phyloP scores from a whole-genome alignment of 2,888 invertebrate species.

The Synergus japonicus region DNA sequence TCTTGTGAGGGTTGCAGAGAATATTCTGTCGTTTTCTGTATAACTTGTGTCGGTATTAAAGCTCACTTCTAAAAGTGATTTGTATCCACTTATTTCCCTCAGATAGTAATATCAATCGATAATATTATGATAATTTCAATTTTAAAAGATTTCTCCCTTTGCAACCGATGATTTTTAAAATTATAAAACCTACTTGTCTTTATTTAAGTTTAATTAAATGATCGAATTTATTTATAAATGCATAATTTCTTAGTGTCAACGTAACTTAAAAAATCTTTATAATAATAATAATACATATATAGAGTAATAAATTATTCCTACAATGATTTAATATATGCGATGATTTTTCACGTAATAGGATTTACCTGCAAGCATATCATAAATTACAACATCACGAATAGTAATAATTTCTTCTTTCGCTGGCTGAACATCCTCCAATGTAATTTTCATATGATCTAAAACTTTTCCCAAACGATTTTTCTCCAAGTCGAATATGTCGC shows the following conservation, averaged over 20 bases:
- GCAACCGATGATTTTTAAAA: too few species aligned
- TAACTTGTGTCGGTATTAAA: too few species aligned
- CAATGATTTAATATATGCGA: constrained; percentile 24
- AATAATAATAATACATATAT: neutral
- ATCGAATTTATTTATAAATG: too few species aligned
- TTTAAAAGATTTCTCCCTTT: too few species aligned
- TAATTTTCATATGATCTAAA: constrained; percentile 58
- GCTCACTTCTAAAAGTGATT: neutral
- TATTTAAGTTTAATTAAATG: too few species aligned
- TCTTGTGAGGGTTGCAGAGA: neutral
- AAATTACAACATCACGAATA: constrained; percentile 49
- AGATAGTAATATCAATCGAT: neutral
- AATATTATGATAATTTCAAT: too few species aligned
- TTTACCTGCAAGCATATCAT: constrained; percentile 52
- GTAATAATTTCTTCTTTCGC: constrained; percentile 51
- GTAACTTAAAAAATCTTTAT: too few species aligned
- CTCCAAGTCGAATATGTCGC: constrained; percentile 56
- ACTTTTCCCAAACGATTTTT: constrained; percentile 56
- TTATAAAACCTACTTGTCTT: too few species aligned
- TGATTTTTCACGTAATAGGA: neutral
- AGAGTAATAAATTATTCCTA: neutral
- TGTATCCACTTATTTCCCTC: neutral
- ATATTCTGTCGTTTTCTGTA: neutral
- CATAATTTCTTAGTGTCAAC: too few species aligned
- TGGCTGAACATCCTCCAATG: constrained; percentile 57